phyloP scores from a whole-genome alignment of 2,888 invertebrate species.

The Morpho deidamia region DNA sequence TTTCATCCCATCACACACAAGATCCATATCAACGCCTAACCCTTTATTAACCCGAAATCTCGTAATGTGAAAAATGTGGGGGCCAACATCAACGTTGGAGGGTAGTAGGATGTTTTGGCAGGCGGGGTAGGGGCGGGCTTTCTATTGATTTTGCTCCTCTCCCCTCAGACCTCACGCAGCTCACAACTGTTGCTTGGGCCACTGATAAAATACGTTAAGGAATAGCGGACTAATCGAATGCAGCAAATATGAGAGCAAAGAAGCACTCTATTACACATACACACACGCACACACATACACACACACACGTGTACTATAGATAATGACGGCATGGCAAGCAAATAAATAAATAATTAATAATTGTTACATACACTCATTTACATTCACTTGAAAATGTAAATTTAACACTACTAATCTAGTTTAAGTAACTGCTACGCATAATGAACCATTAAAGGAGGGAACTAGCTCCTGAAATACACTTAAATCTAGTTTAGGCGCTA shows the following conservation, averaged over 20 bases:
- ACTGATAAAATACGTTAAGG: constrained; percentile 25
- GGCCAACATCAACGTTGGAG: constrained; percentile 42
- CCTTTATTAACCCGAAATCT: constrained; percentile 25
- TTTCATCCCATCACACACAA: constrained; percentile 21
- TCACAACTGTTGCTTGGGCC: constrained; percentile 71
- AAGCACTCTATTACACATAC: too few species aligned
- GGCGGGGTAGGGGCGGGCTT: constrained; percentile 42
- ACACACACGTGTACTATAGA: too few species aligned
- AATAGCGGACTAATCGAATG: constrained; percentile 8
- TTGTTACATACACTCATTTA: too few species aligned
- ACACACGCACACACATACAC: too few species aligned
- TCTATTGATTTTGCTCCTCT: constrained; percentile 51
- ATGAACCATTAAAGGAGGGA: too few species aligned
- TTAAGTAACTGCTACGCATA: too few species aligned
- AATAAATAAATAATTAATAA: too few species aligned
- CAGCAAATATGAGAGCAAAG: background rate
- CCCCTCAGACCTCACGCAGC: constrained; percentile 54
- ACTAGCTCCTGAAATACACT: too few species aligned
- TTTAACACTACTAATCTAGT: too few species aligned
- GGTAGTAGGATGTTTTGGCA: constrained; percentile 35
- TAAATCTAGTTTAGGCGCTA: too few species aligned
- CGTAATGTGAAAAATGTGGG: constrained; percentile 40
- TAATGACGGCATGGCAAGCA: too few species aligned
- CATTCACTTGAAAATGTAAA: too few species aligned
- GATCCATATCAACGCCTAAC: constrained; percentile 19